Evolutionary conservation across 2,113 vertebrate species (phyloP).

Genomic region (Hydrolagus affinis): DNA sequence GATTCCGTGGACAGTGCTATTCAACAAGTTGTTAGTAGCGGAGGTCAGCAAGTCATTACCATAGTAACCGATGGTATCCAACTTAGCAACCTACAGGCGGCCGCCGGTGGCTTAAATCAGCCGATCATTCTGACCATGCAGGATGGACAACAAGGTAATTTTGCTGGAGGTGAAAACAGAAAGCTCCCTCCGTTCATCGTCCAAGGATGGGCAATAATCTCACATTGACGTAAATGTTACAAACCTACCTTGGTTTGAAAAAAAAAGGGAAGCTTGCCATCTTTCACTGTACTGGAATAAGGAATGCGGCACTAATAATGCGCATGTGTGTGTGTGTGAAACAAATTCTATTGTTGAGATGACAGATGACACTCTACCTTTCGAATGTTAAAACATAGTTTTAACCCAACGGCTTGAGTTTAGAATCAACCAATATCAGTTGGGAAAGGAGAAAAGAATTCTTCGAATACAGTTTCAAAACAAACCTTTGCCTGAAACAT

Average conservation of each 20-base stretch:
- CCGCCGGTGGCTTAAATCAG: conserved; percentile 63
- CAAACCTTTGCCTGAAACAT: background rate
- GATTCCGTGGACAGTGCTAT: conserved; percentile 80
- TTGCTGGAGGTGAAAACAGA: background rate
- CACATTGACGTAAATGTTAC: background rate
- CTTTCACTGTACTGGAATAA: background rate
- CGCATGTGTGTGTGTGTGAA: conserved; percentile 37
- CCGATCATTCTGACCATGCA: conserved; percentile 83
- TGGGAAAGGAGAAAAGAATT: background rate
- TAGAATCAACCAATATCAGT: background rate
- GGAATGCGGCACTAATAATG: background rate
- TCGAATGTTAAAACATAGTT: background rate
- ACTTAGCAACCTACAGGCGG: conserved; percentile 71
- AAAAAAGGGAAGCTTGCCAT: background rate
- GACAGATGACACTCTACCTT: background rate
- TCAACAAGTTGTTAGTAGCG: conserved; percentile 77
- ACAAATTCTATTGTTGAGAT: background rate
- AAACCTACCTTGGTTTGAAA: background rate
- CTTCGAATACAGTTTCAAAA: background rate
- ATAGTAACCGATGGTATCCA: conserved; percentile 81
- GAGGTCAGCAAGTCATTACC: conserved; percentile 80
- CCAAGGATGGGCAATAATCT: background rate
- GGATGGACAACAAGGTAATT: conserved; percentile 74
- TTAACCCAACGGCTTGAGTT: background rate
- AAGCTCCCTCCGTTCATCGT: background rate